Evolutionary conservation across 2,797 vertebrate genomes (phyloP).

Genomic region (Lateolabrax maculatus): DNA sequence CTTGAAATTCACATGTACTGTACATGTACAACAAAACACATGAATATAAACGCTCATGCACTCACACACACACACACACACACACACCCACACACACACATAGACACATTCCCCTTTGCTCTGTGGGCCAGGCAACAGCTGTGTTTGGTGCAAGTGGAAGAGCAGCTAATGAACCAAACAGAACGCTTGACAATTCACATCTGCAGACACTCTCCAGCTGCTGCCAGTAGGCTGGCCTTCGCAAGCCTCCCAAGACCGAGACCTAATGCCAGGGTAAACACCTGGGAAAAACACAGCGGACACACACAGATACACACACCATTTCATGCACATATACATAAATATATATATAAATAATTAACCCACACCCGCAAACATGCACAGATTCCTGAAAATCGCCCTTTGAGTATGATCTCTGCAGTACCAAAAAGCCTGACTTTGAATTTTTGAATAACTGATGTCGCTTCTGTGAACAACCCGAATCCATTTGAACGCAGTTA

Average conservation of each 20-base stretch:
- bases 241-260: slow-evolving; percentile 61
- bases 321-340: slow-evolving; percentile 7
- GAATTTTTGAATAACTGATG: slow-evolving; percentile 28
- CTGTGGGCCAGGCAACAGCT: slow-evolving; percentile 82
- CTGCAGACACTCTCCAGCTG: slow-evolving; percentile 83
- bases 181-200: slow-evolving; percentile 83
- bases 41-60: slow-evolving; percentile 33
- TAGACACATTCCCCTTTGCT: slow-evolving; percentile 69
- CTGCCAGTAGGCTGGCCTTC: slow-evolving; percentile 75
- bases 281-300: slow-evolving; percentile 60
- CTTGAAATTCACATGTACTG: slow-evolving; percentile 27
- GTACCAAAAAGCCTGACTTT: slow-evolving; percentile 1
- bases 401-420: neutral
- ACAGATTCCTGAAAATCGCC: slow-evolving; percentile 45
- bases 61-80: neutral
- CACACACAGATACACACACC: slow-evolving; percentile 3
- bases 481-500: slow-evolving; percentile 62
- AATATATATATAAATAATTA: neutral
- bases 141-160: slow-evolving; percentile 72
- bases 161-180: slow-evolving; percentile 83
- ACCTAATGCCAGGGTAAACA: slow-evolving; percentile 72
- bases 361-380: neutral
- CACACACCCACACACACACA: slow-evolving; percentile 32
- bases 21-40: slow-evolving; percentile 9
- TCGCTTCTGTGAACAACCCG: slow-evolving; percentile 3